These are phyloP conservation scores for Acronicta aceris DNA, from an alignment of 2,888 invertebrate species.

Conservation along the genomic window DNA sequence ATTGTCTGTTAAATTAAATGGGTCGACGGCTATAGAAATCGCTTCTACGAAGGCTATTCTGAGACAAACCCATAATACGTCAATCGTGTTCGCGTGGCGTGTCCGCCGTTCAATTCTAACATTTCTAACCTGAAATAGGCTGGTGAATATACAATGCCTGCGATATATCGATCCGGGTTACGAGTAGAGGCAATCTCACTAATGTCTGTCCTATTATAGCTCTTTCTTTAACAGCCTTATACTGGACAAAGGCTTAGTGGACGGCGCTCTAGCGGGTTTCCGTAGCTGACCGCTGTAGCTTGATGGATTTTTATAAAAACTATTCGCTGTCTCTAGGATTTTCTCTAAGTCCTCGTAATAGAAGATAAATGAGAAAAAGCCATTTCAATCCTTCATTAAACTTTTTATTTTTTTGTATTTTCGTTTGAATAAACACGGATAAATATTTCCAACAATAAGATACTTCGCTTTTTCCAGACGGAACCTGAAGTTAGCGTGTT, in stretches of 20 bases:
- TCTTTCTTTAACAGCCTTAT: slow-evolving; percentile 69
- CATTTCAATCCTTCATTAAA: slow-evolving; percentile 26
- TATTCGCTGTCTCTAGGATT: slow-evolving; percentile 37
- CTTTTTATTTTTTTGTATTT: slow-evolving; percentile 15
- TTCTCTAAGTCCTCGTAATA: slow-evolving; percentile 14
- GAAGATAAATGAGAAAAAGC: slow-evolving; percentile 18
- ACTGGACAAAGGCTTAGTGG: slow-evolving; percentile 65
- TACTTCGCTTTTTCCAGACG: slow-evolving; percentile 22
- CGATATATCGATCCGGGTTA: slow-evolving; percentile 71
- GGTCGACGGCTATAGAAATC: slow-evolving; percentile 80
- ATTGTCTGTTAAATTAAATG: slow-evolving; percentile 86
- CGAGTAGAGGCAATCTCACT: slow-evolving; percentile 74
- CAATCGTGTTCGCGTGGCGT: slow-evolving; percentile 78
- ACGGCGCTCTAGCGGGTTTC: slow-evolving; percentile 60
- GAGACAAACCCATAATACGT: slow-evolving; percentile 83
- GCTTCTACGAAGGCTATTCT: slow-evolving; percentile 82
- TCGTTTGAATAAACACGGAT: slow-evolving; percentile 15
- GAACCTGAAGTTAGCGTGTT: slow-evolving; percentile 54
- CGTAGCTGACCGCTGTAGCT: slow-evolving; percentile 46
- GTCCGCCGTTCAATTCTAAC: slow-evolving; percentile 71
- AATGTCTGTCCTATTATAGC: slow-evolving; percentile 71
- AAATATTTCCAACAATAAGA: slow-evolving; percentile 6
- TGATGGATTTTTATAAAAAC: slow-evolving; percentile 56
- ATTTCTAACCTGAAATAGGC: slow-evolving; percentile 75
- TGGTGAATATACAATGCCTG: slow-evolving; percentile 81